These are phyloP conservation scores for Aplysia californica DNA, from an alignment of 1,140 invertebrate species.

Conservation along the genomic window DNA sequence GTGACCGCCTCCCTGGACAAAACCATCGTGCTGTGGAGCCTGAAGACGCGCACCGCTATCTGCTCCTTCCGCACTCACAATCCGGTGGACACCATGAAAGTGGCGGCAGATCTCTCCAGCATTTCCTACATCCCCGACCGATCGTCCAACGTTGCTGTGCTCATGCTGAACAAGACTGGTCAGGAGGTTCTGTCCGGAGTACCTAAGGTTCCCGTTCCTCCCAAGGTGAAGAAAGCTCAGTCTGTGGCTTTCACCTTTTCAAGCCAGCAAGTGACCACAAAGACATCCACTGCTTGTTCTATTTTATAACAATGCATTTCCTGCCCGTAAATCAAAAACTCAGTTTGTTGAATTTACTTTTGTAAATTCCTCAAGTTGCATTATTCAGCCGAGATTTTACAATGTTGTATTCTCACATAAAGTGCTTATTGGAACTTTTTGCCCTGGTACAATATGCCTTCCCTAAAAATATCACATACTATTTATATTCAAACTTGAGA, in stretches of 20 bases:
- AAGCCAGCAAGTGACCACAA: background rate
- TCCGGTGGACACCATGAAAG: background rate
- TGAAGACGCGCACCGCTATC: background rate
- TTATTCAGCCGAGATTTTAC: too few species aligned
- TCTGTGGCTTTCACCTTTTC: conserved; percentile 10
- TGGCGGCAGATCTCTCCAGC: background rate
- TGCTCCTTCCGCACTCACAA: background rate
- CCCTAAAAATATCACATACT: too few species aligned
- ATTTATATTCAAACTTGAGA: too few species aligned
- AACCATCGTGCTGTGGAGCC: background rate
- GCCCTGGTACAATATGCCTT: too few species aligned
- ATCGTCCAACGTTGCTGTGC: background rate
- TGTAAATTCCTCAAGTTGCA: too few species aligned
- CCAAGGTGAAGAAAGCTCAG: background rate
- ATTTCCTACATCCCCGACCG: background rate
- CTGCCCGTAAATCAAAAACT: too few species aligned
- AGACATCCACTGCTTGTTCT: background rate
- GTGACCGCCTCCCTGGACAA: conserved; percentile 7
- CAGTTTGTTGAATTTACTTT: too few species aligned
- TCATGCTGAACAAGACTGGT: conserved; percentile 3
- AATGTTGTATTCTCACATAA: too few species aligned
- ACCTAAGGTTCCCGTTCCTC: background rate
- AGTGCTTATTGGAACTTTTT: too few species aligned
- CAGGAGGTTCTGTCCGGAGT: background rate
- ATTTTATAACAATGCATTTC: too few species aligned